Conservation (phyloP, 2,888 invertebrate species). For the Drosophila tripunctata region DNA sequence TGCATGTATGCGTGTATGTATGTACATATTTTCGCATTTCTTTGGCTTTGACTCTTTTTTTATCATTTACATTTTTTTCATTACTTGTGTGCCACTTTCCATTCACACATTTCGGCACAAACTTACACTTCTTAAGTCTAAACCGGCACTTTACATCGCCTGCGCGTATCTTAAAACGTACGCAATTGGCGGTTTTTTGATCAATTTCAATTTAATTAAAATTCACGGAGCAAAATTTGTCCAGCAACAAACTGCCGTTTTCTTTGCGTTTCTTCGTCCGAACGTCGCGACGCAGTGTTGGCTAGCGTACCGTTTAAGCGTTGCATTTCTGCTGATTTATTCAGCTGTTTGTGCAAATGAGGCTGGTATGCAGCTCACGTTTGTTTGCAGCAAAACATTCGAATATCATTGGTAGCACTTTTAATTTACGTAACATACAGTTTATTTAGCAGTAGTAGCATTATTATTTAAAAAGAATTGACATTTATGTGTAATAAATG, state of each 20-base stretch:
- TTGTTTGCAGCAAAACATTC: not conserved
- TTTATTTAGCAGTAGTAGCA: too few relatives aligned
- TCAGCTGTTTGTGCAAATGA: conserved; percentile 45
- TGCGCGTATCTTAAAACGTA: conserved; percentile 38
- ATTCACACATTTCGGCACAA: conserved; percentile 46
- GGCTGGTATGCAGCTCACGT: conserved; percentile 8
- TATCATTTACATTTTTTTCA: conserved; percentile 61
- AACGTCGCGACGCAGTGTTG: conserved; percentile 57
- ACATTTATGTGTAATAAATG: too few relatives aligned
- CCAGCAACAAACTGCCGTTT: conserved; percentile 57
- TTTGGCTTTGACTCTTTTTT: conserved; percentile 62
- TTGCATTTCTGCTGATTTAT: conserved; percentile 43
- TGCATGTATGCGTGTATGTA: conserved; percentile 37
- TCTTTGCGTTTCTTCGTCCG: conserved; percentile 56
- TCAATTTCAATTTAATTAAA: conserved; percentile 54
- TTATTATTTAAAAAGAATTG: too few relatives aligned
- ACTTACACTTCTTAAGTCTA: conserved; percentile 36
- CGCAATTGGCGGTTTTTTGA: conserved; percentile 47
- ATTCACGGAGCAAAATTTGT: conserved; percentile 48
- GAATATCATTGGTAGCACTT: too few relatives aligned
- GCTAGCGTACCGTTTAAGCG: conserved; percentile 34
- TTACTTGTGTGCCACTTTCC: conserved; percentile 65
- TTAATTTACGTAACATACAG: too few relatives aligned
- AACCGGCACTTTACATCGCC: conserved; percentile 38
- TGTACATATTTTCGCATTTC: conserved; percentile 61